Evolutionary conservation across 2,113 vertebrate species (phyloP).

Genomic region (Pangasianodon hypophthalmus): DNA sequence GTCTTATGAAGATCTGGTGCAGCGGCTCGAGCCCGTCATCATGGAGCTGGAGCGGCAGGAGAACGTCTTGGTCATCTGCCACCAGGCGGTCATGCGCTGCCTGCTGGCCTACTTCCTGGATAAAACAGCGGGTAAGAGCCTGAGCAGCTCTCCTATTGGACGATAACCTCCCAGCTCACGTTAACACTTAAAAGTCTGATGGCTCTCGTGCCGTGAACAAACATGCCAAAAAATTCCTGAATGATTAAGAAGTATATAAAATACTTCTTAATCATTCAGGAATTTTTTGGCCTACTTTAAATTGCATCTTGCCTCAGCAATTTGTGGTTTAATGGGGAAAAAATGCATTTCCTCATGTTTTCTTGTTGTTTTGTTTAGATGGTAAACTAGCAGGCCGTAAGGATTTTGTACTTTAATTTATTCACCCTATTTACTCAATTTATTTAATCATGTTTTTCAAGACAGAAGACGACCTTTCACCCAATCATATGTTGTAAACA

Average conservation of each 20-base stretch:
- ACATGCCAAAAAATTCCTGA: too few species aligned
- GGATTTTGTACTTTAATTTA: neutral
- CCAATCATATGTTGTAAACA: too few species aligned
- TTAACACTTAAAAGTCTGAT: neutral
- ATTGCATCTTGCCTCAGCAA: neutral
- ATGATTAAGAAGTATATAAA: too few species aligned
- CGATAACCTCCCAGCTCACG: neutral
- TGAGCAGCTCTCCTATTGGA: neutral
- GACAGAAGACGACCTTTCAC: too few species aligned
- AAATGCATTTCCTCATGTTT: neutral
- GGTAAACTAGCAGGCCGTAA: neutral
- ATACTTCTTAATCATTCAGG: neutral
- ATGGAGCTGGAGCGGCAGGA: slow-evolving; percentile 99
- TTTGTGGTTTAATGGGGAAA: neutral
- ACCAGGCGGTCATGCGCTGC: slow-evolving; percentile 98
- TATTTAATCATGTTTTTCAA: too few species aligned
- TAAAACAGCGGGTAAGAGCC: slow-evolving; percentile 85
- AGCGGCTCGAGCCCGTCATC: slow-evolving; percentile 94
- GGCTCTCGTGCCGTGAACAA: neutral
- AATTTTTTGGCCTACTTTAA: neutral
- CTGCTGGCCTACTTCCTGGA: slow-evolving; percentile 96
- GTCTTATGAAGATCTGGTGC: slow-evolving; percentile 98
- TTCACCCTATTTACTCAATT: neutral
- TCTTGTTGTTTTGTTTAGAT: neutral
- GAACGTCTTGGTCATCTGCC: slow-evolving; percentile 95